phyloP scores from a whole-genome alignment of 2,113 vertebrate genomes.

The Rhombomys opimus region DNA sequence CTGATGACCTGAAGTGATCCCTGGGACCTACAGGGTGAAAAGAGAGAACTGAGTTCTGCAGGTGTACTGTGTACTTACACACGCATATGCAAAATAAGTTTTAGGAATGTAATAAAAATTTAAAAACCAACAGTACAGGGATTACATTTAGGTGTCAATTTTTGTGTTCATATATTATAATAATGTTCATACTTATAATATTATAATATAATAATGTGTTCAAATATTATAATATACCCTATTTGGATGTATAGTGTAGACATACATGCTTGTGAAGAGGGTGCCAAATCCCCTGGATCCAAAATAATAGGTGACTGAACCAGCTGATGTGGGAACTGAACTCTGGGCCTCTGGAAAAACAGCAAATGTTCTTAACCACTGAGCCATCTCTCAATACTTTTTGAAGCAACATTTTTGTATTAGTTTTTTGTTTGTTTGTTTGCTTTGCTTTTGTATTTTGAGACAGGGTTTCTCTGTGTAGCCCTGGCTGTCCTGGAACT shows the following conservation, averaged over 20 bases:
- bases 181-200: not conserved
- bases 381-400: not conserved
- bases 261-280: not conserved
- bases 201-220: not conserved
- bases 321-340: not conserved
- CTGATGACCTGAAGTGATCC: not conserved
- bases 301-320: not conserved
- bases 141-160: slow-evolving; percentile 21
- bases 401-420: not conserved
- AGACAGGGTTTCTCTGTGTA: not conserved
- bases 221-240: not conserved
- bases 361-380: not conserved
- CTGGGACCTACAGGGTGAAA: not conserved
- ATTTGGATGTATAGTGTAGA: not conserved
- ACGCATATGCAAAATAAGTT: not conserved
- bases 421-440: not conserved
- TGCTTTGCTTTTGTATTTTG: not conserved
- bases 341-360: not conserved
- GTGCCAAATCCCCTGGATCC: not conserved
- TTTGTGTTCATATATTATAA: not conserved
- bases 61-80: not conserved
- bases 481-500: not conserved
- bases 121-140: not conserved
- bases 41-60: not conserved
- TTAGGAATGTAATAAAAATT: not conserved